Evolutionary conservation across 2,113 vertebrate species (phyloP), one percentile per base, ranked within the genome.

Genomic region (Rhinolophus sinicus): DNA sequence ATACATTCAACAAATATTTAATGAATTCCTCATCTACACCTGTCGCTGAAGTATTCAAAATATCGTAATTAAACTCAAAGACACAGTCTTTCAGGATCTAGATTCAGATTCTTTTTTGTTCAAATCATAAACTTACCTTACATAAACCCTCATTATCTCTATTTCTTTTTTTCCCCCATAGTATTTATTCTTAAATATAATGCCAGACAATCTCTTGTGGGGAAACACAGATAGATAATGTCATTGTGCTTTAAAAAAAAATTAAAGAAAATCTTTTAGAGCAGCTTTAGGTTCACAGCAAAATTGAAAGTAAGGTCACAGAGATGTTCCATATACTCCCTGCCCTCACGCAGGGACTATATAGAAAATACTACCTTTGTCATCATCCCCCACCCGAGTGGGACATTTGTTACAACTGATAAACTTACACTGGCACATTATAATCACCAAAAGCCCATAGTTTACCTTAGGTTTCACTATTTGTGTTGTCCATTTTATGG

Each of bases 111-210:
- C 0, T 28, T 28, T 50, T 26, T 15, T 44, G 14, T 56, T 60
- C 40, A 44, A 62, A 47, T 62, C 0, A 30, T 9, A 24, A 54
- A n/a, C n/a, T 58, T 35, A 38, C 30, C 1, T 72, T 60, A 28
- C 3, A 16, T 18, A 47, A 60, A 13, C 35, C 8, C n/a, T 14
- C 5, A 58, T 81, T n/a, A 54, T 40, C 13, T 50, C 58, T 70
- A 24, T 64, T 62, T 67, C 30, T 33, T 90, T 69, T 97, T 95
- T 70, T 47, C 30, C 47, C 76, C 47, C 76, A 88, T 69, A 12
- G 14, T 90, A 75, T 44, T 44, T 50, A 75, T 67, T 72, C 76
- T 65, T 96, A 96, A 93, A 83, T 40, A 16, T 93, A 83, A 56
- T 83, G 62, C 30, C 94, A 95, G 82, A 94, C 1, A 64, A 14